Conservation (phyloP, 2,888 invertebrate genomes). For the Ophion costatus region DNA sequence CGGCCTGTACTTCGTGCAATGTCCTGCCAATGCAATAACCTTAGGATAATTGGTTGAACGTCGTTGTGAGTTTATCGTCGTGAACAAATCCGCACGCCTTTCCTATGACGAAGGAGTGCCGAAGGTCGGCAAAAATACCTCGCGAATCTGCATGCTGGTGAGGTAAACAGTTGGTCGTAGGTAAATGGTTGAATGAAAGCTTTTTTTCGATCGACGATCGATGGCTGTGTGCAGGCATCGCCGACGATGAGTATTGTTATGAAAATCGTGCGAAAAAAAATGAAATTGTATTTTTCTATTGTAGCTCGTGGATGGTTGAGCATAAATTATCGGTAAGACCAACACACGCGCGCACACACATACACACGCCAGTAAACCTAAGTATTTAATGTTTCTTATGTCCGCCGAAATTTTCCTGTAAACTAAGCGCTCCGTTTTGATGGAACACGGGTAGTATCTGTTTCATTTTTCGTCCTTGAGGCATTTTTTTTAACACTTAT, state of each 20-base stretch:
- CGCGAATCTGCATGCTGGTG: background rate
- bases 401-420: background rate
- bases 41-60: conserved; percentile 59
- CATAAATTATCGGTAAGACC: conserved; percentile 48
- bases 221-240: background rate
- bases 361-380: background rate
- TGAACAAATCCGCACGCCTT: conserved; percentile 18
- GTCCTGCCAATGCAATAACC: conserved; percentile 79
- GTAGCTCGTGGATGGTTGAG: conserved; percentile 61
- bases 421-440: background rate
- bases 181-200: conserved; percentile 18
- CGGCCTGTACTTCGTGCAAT: conserved; percentile 75
- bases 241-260: conserved; percentile 29
- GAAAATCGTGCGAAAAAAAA: conserved; percentile 23
- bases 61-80: conserved; percentile 37
- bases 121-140: background rate
- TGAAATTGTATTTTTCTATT: conserved; percentile 74
- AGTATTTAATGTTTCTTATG: background rate
- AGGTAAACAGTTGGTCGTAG: background rate
- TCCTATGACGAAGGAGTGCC: background rate
- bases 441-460: conserved; percentile 32
- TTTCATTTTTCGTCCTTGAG: conserved; percentile 34
- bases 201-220: conserved; percentile 7
- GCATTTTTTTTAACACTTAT: conserved; percentile 44
- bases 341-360: conserved; percentile 3